Evolutionary conservation across 2,888 invertebrate species (phyloP).

Genomic region (Amphimallon solstitiale): DNA sequence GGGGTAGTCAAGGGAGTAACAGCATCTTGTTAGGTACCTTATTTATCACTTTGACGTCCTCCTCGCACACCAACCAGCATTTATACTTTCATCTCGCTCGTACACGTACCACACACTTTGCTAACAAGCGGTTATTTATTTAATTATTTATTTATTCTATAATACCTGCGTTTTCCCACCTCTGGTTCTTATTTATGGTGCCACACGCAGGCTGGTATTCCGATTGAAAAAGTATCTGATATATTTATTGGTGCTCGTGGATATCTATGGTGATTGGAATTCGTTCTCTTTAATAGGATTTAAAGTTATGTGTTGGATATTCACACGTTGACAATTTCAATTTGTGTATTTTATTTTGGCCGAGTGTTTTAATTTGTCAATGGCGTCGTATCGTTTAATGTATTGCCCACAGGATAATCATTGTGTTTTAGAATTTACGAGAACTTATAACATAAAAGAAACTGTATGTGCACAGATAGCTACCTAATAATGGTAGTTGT

Average conservation of each 20-base stretch:
- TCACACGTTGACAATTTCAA: conserved; percentile 42
- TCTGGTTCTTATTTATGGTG: conserved; percentile 63
- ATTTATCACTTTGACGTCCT: conserved; percentile 60
- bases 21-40: conserved; percentile 64
- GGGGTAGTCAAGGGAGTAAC: conserved; percentile 63
- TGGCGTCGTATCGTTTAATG: conserved; percentile 21
- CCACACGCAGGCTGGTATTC: conserved; percentile 63
- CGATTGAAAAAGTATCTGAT: conserved; percentile 60
- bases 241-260: conserved; percentile 60
- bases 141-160: conserved; percentile 66
- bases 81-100: conserved; percentile 35
- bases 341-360: conserved; percentile 38
- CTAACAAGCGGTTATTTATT: conserved; percentile 66
- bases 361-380: conserved; percentile 32
- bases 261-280: conserved; percentile 62
- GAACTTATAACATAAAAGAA: neutral
- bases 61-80: conserved; percentile 40
- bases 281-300: conserved; percentile 45
- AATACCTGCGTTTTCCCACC: conserved; percentile 65
- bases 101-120: conserved; percentile 60
- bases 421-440: conserved; percentile 9
- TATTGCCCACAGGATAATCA: neutral
- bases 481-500: neutral
- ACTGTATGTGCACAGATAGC: neutral
- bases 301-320: conserved; percentile 42